Evolutionary conservation across 2,113 vertebrate genomes (phyloP), one percentile per base, ranked within the genome.

Genomic region (Sander lucioperca): DNA sequence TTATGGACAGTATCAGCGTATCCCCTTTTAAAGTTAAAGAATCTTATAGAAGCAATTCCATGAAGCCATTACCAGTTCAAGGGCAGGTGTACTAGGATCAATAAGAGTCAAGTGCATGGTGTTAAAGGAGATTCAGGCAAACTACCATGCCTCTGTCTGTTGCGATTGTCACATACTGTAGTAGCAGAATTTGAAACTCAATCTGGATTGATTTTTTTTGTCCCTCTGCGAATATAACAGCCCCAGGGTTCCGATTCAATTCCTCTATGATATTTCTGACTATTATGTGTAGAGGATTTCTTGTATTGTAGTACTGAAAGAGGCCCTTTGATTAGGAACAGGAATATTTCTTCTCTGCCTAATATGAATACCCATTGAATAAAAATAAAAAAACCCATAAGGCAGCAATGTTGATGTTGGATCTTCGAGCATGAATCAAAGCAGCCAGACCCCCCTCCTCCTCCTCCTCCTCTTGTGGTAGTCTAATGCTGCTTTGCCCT

Each of bases 361-460:
- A 76, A 83, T 66, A 69, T n/a, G 18, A 86, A 51, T 79, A 77
- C 77, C 61, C 13, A 5, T 48, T 84, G 77, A 85, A 83, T 43
- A 3, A 43, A 11, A 43, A 43, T 11, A 39, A 6, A 11, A 11
- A 11, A 3, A 43, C 10, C 8, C 36, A 39, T 39, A 39, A 61
- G 79, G 57, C 73, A 86, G 77, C 70, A 8, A 69, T 2, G 50
- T 30, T 75, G 74, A 84, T 86, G 71, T 83, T 71, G 30, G 74
- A 86, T 80, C 77, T 84, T 80, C 61, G 25, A 85, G 66, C 74
- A 36, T 57, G 82, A 85, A 91, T 94, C 88, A 93, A 91, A 93
- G 91, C 73, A 54, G 63, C 25, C 58, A 58, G 43, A 36, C 64
- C 75, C 66, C 72, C 53, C 25, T 25, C 82, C 70, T 81, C 84